Base-by-base conservation (phyloP, 2,797 vertebrate genomes). In the Xiphophorus birchmanni region DNA sequence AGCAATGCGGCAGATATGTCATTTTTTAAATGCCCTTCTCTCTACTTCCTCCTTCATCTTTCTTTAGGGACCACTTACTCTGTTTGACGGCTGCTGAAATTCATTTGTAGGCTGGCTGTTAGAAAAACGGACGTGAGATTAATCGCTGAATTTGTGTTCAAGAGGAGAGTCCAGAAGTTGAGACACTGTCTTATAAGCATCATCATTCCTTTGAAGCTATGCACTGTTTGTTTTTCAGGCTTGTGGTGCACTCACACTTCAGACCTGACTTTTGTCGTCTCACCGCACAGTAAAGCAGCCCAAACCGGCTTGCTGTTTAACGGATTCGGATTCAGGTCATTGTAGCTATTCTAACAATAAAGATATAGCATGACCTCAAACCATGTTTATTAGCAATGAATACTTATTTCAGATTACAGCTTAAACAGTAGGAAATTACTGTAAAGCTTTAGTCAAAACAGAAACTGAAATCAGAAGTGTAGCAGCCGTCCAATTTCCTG, bases 1-100 rank as follows among this genome's bases (percentile, higher is more conserved):
- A 91, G 78, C 86, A 92, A 92, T 89, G 90, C 48, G 10, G 83
- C 73, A 78, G 78, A 89, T 90, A 79, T 83, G 84, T 89, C 78
- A 44, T 85, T 85, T 88, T 77, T 4, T 50, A 15, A 83, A 65
- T n/a, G 3, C 45, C 63, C 71, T 72, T 75, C 75, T n/a, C 76
- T 82, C 73, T 48, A 48, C 79, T 73, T 44, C 74, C 79, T 76
- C 26, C 67, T 82, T 74, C 78, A 75, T 89, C 80, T 82, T 88
- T 72, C 82, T 85, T 85, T 35, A 58, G 75, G n/a, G 80, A 85
- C 77, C 50, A 60, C 88, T 84, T 78, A 48, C 3, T 10, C 74
- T 45, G 73, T 78, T 82, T 83, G 89, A 82, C 37, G 3, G 84
- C 47, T 7, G 47, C 75, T 37, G 48, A 80, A 67, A 90, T 85